Evolutionary conservation across 2,113 vertebrate genomes (phyloP).

Genomic region (Strix aluco): DNA sequence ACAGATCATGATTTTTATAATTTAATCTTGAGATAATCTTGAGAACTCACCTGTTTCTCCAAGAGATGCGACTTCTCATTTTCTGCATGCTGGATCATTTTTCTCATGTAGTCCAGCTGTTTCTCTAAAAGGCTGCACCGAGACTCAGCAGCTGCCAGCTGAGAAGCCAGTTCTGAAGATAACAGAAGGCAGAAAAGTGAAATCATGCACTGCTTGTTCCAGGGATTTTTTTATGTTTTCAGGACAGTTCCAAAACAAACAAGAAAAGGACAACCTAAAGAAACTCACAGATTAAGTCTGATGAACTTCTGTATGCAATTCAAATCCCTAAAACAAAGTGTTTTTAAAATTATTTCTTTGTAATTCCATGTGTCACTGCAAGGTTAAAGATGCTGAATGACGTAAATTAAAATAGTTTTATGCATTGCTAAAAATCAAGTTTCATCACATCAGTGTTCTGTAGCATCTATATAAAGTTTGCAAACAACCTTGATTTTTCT

Average conservation of each 20-base stretch:
- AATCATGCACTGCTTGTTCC: background rate
- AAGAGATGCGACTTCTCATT: constrained; percentile 80
- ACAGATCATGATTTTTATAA: background rate
- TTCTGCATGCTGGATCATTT: constrained; percentile 85
- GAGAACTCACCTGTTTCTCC: constrained; percentile 83
- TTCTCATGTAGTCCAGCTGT: constrained; percentile 90
- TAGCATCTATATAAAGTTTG: background rate
- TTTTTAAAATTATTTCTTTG: background rate
- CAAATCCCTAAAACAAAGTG: background rate
- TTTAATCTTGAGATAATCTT: background rate
- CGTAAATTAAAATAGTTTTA: background rate
- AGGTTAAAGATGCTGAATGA: background rate
- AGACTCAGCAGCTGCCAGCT: constrained; percentile 86
- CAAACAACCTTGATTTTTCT: constrained; percentile 73
- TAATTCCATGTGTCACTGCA: background rate
- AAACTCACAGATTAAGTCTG: background rate
- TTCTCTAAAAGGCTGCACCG: constrained; percentile 89
- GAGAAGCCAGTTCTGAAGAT: constrained; percentile 81
- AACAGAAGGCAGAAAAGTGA: background rate
- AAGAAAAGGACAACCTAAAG: background rate
- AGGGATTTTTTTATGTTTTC: background rate
- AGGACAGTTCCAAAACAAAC: background rate
- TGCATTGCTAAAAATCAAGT: background rate
- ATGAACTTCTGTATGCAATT: background rate
- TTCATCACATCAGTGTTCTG: background rate